A percentile compares a stretch with the other conserved stretches of the same genome.
phyloP scores from a whole-genome alignment of 2,113 vertebrate species.

The Callithrix jacchus region DNA sequence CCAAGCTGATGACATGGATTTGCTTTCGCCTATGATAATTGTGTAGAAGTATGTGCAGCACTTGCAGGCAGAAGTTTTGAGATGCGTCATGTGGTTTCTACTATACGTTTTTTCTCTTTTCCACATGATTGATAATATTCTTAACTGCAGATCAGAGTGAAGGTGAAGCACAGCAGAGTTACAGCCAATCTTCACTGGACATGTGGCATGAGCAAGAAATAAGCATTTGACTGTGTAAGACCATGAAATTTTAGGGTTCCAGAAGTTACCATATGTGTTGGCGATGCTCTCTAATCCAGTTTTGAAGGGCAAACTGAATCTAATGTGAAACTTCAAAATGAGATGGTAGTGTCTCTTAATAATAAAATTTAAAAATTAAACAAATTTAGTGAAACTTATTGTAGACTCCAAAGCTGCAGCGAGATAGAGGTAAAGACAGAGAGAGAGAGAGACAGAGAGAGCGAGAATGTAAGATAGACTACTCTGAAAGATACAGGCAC shows the following conservation, averaged over 20 bases:
- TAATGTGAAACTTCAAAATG: slow-evolving; percentile 11
- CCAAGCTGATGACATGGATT: not conserved
- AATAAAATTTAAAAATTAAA: not conserved
- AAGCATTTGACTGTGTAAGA: not conserved
- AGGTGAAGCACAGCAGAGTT: not conserved
- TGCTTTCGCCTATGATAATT: not conserved
- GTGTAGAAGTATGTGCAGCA: not conserved
- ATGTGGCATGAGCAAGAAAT: not conserved
- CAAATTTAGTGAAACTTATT: not conserved
- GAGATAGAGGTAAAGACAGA: not conserved
- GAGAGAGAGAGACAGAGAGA: not conserved
- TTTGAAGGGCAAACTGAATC: slow-evolving; percentile 59
- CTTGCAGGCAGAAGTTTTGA: not conserved
- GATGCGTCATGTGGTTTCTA: not conserved
- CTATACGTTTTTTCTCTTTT: not conserved
- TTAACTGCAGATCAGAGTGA: not conserved
- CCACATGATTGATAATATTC: not conserved
- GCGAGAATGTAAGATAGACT: not conserved
- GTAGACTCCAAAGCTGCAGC: not conserved
- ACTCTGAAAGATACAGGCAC: not conserved
- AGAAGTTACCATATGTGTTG: slow-evolving; percentile 55
- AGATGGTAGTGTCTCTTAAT: not conserved
- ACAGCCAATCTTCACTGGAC: not conserved
- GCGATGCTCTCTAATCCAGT: slow-evolving; percentile 28
- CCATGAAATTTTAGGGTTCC: not conserved